A percentile compares a stretch with the other conserved stretches of the same genome.
phyloP scores from a whole-genome alignment of 2,113 vertebrate species.

The Petromus typicus region DNA sequence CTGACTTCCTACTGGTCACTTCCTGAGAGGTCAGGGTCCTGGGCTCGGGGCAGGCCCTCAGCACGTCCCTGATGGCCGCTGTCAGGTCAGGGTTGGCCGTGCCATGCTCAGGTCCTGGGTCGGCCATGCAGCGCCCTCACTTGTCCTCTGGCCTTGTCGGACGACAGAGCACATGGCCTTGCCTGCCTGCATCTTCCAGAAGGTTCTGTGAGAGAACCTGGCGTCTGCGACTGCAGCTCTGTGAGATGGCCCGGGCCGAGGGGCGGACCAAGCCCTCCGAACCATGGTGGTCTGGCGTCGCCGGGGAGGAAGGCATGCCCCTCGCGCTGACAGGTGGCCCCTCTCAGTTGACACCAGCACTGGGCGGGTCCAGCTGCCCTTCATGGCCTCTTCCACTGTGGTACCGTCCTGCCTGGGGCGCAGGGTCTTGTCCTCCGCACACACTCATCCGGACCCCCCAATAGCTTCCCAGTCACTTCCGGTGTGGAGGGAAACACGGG shows the following conservation, averaged over 20 bases:
- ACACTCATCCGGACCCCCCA: neutral
- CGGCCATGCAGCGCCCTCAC: neutral
- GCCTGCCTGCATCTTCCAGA: neutral
- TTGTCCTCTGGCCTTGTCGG: neutral
- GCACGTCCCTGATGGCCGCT: neutral
- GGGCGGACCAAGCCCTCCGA: neutral
- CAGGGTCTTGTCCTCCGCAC: too few species aligned
- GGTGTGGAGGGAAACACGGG: neutral
- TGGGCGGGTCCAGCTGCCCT: neutral
- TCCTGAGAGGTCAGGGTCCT: neutral
- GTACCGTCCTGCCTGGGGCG: neutral
- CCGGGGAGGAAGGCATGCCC: neutral
- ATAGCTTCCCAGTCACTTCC: neutral
- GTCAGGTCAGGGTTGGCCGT: neutral
- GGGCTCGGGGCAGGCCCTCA: neutral
- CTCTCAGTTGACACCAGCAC: too few species aligned
- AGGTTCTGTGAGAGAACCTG: neutral
- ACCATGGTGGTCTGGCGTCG: neutral
- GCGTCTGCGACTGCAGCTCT: neutral
- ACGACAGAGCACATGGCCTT: neutral
- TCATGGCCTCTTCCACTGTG: neutral
- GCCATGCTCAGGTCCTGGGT: neutral
- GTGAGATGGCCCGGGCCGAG: too few species aligned
- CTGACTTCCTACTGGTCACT: neutral
- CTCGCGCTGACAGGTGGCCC: neutral